Evolutionary conservation across 2,888 invertebrate species (phyloP).

Genomic region (Sinodicranocentrus sp.): DNA sequence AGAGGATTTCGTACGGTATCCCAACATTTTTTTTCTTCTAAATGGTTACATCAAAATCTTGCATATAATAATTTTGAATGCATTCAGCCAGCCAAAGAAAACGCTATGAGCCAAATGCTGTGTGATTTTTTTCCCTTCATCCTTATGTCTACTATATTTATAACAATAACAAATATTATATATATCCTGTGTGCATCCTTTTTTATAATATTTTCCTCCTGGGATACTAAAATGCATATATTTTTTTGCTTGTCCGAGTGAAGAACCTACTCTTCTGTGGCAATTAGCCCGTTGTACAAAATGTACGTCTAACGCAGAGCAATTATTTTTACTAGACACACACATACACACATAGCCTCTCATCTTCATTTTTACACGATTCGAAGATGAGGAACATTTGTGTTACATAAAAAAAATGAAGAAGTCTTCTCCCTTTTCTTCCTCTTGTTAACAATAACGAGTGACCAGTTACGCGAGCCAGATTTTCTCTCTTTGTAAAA

Average conservation of each 20-base stretch:
- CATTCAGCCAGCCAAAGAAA: constrained; percentile 13
- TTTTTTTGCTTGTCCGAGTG: too few species aligned
- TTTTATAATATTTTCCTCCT: too few species aligned
- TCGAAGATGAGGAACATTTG: constrained; percentile 23
- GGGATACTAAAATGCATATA: too few species aligned
- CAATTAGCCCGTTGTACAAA: constrained; percentile 34
- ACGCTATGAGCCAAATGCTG: constrained; percentile 12
- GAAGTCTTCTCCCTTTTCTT: neutral
- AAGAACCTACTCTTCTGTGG: constrained; percentile 13
- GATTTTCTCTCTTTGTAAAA: neutral
- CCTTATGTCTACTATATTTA: neutral
- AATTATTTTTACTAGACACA: constrained; percentile 3
- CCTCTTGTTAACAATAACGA: constrained; percentile 2
- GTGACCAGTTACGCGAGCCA: constrained; percentile 35
- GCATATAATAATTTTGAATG: constrained; percentile 3
- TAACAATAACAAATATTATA: neutral
- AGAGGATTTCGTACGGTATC: constrained; percentile 56
- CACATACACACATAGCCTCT: too few species aligned
- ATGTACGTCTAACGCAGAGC: neutral
- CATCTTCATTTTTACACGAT: neutral
- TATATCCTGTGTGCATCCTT: too few species aligned
- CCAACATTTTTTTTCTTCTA: constrained; percentile 22
- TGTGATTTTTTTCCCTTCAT: neutral
- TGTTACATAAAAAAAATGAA: constrained; percentile 23
- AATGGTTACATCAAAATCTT: constrained; percentile 21